A percentile compares a stretch with the other conserved stretches of the same genome.
Evolutionary conservation across 2,888 invertebrate species (phyloP).

Genomic region (Pedicia rivosa): DNA sequence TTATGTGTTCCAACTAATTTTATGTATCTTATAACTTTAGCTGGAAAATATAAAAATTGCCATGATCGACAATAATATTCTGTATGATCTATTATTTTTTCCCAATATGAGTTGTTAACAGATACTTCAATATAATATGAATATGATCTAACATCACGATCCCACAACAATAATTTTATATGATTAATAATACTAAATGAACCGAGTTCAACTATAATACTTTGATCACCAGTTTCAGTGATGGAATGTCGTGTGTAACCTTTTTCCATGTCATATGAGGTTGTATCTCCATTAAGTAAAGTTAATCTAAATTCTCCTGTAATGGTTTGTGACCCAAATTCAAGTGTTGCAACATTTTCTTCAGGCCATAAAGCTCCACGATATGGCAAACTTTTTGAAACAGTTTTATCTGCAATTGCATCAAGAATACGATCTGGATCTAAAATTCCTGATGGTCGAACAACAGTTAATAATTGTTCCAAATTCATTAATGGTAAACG

Average conservation of each 20-base stretch:
- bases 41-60: constrained; percentile 87
- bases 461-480: constrained; percentile 73
- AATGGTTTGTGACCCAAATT: constrained; percentile 71
- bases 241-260: constrained; percentile 84
- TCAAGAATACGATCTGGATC: constrained; percentile 84
- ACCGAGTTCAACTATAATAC: constrained; percentile 72
- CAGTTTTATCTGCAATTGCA: constrained; percentile 78
- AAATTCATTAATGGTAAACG: constrained; percentile 79
- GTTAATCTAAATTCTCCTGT: constrained; percentile 80
- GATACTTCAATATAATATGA: constrained; percentile 54
- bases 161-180: constrained; percentile 85
- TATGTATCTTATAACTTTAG: constrained; percentile 73
- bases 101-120: constrained; percentile 92
- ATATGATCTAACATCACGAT: constrained; percentile 63
- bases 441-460: constrained; percentile 73
- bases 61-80: constrained; percentile 88
- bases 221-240: constrained; percentile 55
- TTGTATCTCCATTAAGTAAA: constrained; percentile 76
- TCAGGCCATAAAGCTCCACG: constrained; percentile 73
- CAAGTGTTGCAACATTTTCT: constrained; percentile 77
- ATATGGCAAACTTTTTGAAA: constrained; percentile 66
- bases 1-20: constrained; percentile 82
- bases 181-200: constrained; percentile 85
- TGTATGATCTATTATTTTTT: constrained; percentile 82
- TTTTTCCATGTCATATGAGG: constrained; percentile 81